phyloP scores from a whole-genome alignment of 2,888 invertebrate genomes.

The Cenopis cana region DNA sequence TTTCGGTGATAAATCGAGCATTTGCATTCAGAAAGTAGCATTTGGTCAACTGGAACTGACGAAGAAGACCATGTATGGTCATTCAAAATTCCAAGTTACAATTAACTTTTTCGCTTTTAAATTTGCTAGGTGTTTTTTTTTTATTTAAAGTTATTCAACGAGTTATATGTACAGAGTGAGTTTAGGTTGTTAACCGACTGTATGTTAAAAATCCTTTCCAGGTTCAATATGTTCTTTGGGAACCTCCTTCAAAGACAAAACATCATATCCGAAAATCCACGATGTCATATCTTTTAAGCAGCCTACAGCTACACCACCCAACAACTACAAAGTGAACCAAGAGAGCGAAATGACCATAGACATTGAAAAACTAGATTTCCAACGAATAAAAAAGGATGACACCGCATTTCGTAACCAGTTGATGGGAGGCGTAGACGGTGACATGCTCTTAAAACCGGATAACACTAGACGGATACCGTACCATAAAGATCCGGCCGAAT shows the following conservation, averaged over 20 bases:
- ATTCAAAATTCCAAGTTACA: no score
- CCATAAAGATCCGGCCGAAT: neutral
- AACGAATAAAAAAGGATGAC: conserved; percentile 8
- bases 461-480: neutral
- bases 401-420: conserved; percentile 11
- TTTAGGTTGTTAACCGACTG: no score
- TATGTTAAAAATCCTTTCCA: neutral
- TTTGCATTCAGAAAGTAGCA: no score
- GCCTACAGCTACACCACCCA: neutral
- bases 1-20: no score
- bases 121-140: no score
- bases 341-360: conserved; percentile 10
- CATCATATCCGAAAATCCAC: conserved; percentile 3
- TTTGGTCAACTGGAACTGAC: no score
- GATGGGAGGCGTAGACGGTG: neutral
- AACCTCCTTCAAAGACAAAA: conserved; percentile 1
- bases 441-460: neutral
- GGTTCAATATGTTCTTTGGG: neutral
- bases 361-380: conserved; percentile 9
- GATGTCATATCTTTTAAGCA: conserved; percentile 12
- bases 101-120: no score
- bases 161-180: no score
- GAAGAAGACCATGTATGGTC: no score
- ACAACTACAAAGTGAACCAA: neutral
- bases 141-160: no score